phyloP scores from a whole-genome alignment of 2,888 invertebrate genomes.

The Urechis unicinctus region DNA sequence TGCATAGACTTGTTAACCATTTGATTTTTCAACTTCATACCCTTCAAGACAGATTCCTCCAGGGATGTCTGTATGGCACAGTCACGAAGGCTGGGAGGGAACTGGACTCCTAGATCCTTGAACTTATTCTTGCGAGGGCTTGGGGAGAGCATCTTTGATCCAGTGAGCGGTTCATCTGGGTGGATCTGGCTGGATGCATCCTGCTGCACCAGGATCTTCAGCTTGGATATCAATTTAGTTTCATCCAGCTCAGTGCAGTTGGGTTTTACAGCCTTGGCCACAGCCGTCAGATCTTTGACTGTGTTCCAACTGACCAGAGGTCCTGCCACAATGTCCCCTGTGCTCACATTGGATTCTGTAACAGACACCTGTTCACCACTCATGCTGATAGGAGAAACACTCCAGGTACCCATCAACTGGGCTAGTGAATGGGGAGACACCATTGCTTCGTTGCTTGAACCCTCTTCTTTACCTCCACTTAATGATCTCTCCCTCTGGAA shows the following conservation, averaged over 20 bases:
- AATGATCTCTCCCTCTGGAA: constrained; percentile 8
- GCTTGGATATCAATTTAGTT: not conserved
- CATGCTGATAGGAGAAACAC: constrained; percentile 12
- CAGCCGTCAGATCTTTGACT: not conserved
- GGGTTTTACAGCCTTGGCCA: not conserved
- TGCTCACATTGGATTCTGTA: not conserved
- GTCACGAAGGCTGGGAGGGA: constrained; percentile 11
- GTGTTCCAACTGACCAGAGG: constrained; percentile 3
- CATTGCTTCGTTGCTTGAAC: constrained; percentile 8
- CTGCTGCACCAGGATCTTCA: not conserved
- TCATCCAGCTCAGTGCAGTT: not conserved
- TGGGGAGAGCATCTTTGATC: no score
- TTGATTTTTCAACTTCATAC: no score
- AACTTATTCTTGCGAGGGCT: no score
- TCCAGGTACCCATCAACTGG: constrained; percentile 16
- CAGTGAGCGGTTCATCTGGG: no score
- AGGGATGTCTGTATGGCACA: constrained; percentile 18
- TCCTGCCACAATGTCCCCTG: not conserved
- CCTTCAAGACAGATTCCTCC: constrained; percentile 6
- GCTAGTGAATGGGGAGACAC: constrained; percentile 10
- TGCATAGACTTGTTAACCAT: constrained; percentile 18
- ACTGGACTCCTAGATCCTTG: no score
- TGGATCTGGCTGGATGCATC: no score
- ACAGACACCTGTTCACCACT: not conserved
- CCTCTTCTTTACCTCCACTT: not conserved